Evolutionary conservation across 2,113 vertebrate species (phyloP), one percentile per base, ranked within the genome.

Genomic region (Hypocryptadius cinnamomeus): DNA sequence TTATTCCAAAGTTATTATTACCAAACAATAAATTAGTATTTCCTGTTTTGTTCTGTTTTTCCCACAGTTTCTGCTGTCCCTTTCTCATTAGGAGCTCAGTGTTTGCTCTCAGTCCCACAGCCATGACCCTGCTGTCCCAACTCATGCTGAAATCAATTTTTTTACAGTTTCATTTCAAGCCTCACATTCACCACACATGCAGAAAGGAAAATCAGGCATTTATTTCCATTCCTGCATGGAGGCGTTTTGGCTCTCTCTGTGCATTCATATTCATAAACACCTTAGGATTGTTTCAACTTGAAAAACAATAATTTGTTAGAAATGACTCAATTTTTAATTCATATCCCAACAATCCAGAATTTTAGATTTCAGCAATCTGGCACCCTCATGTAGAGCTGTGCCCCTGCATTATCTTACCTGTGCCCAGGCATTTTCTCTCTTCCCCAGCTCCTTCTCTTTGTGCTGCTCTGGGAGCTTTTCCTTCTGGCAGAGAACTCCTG

Each of bases 371-470:
- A 85, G 54, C 65, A 79, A 5, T 78, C 35, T 44, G 39, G 40
- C 47, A 40, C 47, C 6, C 51, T 77, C 5, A 3, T 3, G 17
- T 3, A 48, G 57, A 79, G 17, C 71, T 78, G 6, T 16, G 33
- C 15, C 51, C 39, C 33, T 63, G 51, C 44, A 17, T 78, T 84
- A 12, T 45, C 92, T 94, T 96, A 95, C 91, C 91, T 92, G 47
- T 48, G 60, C 79, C 80, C 65, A 79, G 81, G 25, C 11, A 22
- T 66, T 79, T 33, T 53, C 57, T 70, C 9, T 85, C 71, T 73
- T 91, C 71, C 37, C 37, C 92, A 21, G 35, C 83, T 92, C 81
- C 57, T 90, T 68, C 80, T 88, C 15, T 39, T 79, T n/a, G 39
- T 18, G 25, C 77, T 73, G 74, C 18, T 77, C 83, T 92, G 53